Percentiles rank a stretch among this genome's conserved stretches.
Conservation (phyloP, 1,140 invertebrate species). For the Vanessa atalanta region DNA sequence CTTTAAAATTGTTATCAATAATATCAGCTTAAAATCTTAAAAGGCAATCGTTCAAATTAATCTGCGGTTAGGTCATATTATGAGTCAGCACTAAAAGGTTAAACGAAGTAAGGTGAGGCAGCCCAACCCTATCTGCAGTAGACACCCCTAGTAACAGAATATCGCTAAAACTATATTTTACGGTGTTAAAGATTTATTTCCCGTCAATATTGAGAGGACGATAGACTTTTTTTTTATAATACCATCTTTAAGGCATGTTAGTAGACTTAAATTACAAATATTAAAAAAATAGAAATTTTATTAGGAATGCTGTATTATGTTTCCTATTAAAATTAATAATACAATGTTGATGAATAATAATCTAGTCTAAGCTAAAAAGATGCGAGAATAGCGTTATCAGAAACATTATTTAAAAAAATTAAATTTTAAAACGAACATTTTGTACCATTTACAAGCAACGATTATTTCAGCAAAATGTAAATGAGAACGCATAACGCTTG, state of each 20-base stretch:
- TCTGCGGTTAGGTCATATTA: slow-evolving; percentile 8
- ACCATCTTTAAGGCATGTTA: too few species aligned
- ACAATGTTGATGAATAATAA: too few species aligned
- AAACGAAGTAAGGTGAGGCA: slow-evolving; percentile 23
- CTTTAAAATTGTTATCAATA: too few species aligned
- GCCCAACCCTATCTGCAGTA: slow-evolving; percentile 20
- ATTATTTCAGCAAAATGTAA: slow-evolving; percentile 13
- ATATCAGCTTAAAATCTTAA: too few species aligned
- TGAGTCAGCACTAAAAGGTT: slow-evolving; percentile 27
- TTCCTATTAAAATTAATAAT: too few species aligned
- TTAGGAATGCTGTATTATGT: too few species aligned
- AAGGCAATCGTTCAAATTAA: background rate
- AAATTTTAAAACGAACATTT: background rate
- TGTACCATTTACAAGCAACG: slow-evolving; percentile 12
- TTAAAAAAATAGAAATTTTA: too few species aligned
- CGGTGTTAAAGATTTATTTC: background rate
- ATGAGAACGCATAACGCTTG: slow-evolving; percentile 12
- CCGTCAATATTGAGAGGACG: too few species aligned
- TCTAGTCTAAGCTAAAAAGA: background rate
- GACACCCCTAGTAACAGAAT: slow-evolving; percentile 17
- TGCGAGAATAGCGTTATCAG: background rate
- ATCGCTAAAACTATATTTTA: slow-evolving; percentile 18
- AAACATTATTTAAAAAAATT: background rate
- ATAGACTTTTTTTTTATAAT: background rate
- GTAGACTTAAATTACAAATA: too few species aligned